phyloP scores from a whole-genome alignment of 1,140 invertebrate species.

The Scaptomyza montana region DNA sequence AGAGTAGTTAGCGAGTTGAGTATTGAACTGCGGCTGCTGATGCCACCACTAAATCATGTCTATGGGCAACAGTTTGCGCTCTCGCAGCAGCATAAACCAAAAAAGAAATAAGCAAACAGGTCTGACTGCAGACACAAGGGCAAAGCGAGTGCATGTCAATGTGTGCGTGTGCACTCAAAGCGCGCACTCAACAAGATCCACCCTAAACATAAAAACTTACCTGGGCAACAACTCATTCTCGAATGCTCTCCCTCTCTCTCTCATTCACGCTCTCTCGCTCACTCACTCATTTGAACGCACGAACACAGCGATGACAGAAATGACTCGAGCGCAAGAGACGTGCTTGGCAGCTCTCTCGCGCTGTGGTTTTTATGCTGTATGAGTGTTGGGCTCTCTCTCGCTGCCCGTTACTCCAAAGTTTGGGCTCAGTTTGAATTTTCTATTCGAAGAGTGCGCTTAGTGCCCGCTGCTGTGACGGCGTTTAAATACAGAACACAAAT shows the following conservation, averaged over 20 bases:
- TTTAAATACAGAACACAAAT: slow-evolving; percentile 35
- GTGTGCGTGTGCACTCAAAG: slow-evolving; percentile 33
- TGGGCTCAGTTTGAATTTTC: slow-evolving; percentile 76
- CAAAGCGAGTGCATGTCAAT: neutral
- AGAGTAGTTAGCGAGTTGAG: slow-evolving; percentile 26
- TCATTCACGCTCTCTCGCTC: slow-evolving; percentile 11
- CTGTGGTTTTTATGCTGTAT: neutral
- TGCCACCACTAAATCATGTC: slow-evolving; percentile 55
- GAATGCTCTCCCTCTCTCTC: neutral
- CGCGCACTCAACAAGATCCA: slow-evolving; percentile 63
- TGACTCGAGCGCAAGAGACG: slow-evolving; percentile 26
- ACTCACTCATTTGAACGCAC: neutral
- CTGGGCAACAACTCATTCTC: slow-evolving; percentile 26
- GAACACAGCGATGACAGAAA: slow-evolving; percentile 19
- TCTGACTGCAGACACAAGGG: slow-evolving; percentile 50
- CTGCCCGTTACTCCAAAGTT: slow-evolving; percentile 25
- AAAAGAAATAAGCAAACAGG: slow-evolving; percentile 26
- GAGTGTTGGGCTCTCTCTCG: slow-evolving; percentile 16
- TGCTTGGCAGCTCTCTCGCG: slow-evolving; percentile 1
- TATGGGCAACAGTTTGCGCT: slow-evolving; percentile 31
- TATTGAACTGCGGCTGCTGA: slow-evolving; percentile 16
- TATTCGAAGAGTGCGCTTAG: slow-evolving; percentile 80
- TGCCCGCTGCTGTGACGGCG: slow-evolving; percentile 76
- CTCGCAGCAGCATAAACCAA: slow-evolving; percentile 19
- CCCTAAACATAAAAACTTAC: slow-evolving; percentile 54